Percentiles rank a stretch among this genome's conserved stretches.
These are phyloP conservation scores for Lophura nycthemera DNA, from an alignment of 2,113 vertebrate species.

Conservation along the genomic window DNA sequence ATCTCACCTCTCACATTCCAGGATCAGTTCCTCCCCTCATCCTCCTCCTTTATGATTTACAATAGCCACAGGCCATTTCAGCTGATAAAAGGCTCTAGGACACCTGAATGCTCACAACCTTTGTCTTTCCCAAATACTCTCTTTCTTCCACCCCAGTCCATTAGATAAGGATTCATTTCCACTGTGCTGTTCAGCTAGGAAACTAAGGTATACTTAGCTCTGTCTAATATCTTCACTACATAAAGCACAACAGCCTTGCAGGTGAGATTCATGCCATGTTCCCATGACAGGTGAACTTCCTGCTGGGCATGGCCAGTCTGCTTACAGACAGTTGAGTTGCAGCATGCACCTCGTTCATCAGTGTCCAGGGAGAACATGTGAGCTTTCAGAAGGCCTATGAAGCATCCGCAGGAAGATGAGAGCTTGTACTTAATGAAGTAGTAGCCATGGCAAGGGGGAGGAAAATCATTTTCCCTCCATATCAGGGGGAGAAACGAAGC, in stretches of 20 bases:
- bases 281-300: background rate
- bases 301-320: background rate
- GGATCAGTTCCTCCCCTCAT: constrained; percentile 27
- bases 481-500: background rate
- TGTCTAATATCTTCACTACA: background rate
- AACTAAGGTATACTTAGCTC: background rate
- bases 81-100: background rate
- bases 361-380: background rate
- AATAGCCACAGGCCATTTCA: constrained; percentile 3
- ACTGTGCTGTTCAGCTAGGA: background rate
- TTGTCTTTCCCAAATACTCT: background rate
- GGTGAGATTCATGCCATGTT: too few relatives aligned
- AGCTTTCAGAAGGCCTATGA: background rate
- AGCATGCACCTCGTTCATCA: accelerated
- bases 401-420: background rate
- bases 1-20: constrained; percentile 62
- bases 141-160: background rate
- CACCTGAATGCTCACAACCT: background rate
- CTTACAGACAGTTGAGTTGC: background rate
- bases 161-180: background rate
- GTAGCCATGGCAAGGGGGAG: background rate
- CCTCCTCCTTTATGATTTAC: constrained; percentile 45
- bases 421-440: background rate
- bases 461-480: background rate
- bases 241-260: accelerated